These are phyloP conservation scores for Gymnodraco acuticeps DNA, from an alignment of 2,797 vertebrate species.

Conservation along the genomic window DNA sequence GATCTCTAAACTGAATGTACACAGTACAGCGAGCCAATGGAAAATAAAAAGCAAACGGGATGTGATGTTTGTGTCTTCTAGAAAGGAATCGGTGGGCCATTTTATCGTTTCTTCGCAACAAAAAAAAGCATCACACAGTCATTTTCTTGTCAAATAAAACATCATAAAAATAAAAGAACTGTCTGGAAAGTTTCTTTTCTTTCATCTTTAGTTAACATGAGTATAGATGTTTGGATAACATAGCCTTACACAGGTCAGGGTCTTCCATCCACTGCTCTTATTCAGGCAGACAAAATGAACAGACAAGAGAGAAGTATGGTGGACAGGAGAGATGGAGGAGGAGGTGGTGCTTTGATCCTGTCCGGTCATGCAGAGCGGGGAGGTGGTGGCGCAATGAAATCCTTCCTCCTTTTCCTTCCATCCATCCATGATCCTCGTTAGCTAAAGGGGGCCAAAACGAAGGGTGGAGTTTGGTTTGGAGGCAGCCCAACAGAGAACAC, in stretches of 20 bases:
- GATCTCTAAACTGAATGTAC: conserved; percentile 92
- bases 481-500: conserved; percentile 89
- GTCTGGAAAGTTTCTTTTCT: conserved; percentile 82
- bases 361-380: conserved; percentile 83
- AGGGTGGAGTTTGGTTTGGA: conserved; percentile 99
- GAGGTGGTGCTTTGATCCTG: conserved; percentile 81
- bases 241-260: conserved; percentile 86
- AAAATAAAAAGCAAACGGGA: conserved; percentile 47
- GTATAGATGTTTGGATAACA: conserved; percentile 89
- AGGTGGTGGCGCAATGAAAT: conserved; percentile 81
- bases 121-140: conserved; percentile 84
- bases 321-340: conserved; percentile 69
- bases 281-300: conserved; percentile 84
- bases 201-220: conserved; percentile 88
- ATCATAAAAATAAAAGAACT: conserved; percentile 93
- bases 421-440: conserved; percentile 90
- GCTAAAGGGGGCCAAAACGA: conserved; percentile 99
- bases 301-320: conserved; percentile 83
- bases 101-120: conserved; percentile 79
- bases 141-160: conserved; percentile 92
- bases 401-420: conserved; percentile 92
- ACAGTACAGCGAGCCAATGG: conserved; percentile 90
- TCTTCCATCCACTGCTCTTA: conserved; percentile 83
- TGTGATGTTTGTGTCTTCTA: conserved; percentile 71
- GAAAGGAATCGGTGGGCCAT: conserved; percentile 53